These are phyloP conservation scores for Calameuta filiformis DNA, from an alignment of 2,888 invertebrate genomes.

Conservation along the genomic window DNA sequence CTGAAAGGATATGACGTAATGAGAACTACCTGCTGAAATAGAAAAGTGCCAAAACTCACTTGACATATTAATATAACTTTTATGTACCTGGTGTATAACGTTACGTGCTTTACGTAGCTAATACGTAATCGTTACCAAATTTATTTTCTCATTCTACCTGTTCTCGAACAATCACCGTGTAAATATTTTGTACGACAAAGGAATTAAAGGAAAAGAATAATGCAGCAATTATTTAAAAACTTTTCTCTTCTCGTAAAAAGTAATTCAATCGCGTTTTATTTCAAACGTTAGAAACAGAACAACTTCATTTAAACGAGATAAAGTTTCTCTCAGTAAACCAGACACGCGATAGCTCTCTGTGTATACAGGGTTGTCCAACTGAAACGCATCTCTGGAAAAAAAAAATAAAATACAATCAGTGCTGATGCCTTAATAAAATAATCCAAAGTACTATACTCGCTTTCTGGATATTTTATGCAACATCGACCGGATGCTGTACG, in stretches of 20 bases:
- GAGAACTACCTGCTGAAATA: not conserved
- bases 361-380: too few relatives aligned
- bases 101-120: not conserved
- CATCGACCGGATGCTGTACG: conserved; percentile 63
- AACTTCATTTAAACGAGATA: not conserved
- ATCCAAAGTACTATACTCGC: conserved; percentile 69
- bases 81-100: not conserved
- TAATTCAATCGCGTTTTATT: not conserved
- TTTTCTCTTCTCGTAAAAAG: not conserved
- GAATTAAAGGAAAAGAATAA: too few relatives aligned
- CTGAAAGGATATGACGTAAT: not conserved
- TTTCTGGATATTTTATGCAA: conserved; percentile 71
- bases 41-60: not conserved
- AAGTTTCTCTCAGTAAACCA: not conserved
- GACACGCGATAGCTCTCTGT: too few relatives aligned
- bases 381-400: too few relatives aligned
- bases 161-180: too few relatives aligned
- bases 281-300: not conserved
- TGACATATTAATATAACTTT: too few relatives aligned
- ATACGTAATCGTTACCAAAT: not conserved
- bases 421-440: conserved; percentile 65
- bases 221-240: too few relatives aligned
- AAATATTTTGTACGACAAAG: too few relatives aligned
- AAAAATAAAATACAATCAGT: too few relatives aligned
- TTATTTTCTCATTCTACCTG: not conserved